Base-by-base conservation (phyloP, 2,113 vertebrate genomes). In the Anser brachyrhynchus region DNA sequence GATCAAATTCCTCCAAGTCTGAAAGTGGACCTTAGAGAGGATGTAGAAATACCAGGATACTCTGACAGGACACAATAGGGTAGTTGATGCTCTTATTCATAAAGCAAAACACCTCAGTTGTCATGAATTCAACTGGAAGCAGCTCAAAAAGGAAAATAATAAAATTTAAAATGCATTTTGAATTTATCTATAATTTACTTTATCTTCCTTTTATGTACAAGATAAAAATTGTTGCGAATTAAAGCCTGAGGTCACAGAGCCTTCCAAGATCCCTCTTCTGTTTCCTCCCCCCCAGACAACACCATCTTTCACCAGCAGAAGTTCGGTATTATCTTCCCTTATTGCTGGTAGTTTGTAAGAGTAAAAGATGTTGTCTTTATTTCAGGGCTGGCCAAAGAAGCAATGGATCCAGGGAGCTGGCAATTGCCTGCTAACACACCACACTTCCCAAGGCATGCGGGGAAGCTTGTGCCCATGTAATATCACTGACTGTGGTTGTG, bases 21-120 rank as follows among this genome's bases (percentile, higher is more conserved):
- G 65, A 79, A 95, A 95, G 66, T 83, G 93, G 67, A 95, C 66
- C 28, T 93, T 76, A 37, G 81, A 94, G 81, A 95, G 91, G 84
- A 95, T 93, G 81, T 92, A 76, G 91, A 92, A 96, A 92, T 91
- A 93, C 49, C 44, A 73, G 75, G 70, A 87, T 91, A 72, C 46
- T 57, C 61, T 84, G 83, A 95, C 74, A 70, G 62, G 62, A 85
- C 81, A 94, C 84, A 95, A 89, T n/a, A 84, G 93, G 58, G 58
- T 51, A 49, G 84, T 25, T 92, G 87, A 91, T 79, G 58, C 64
- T 84, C 80, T 94, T 87, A 96, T 84, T 93, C 84, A 79, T 79
- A 87, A 82, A 83, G 49, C 62, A 92, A 93, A 83, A 37, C 16
- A 16, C 65, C 26, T 84, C 1, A 0, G 76, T 51, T 91, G 58